Base-by-base conservation (phyloP, 1,140 invertebrate genomes). In the Popillia japonica region DNA sequence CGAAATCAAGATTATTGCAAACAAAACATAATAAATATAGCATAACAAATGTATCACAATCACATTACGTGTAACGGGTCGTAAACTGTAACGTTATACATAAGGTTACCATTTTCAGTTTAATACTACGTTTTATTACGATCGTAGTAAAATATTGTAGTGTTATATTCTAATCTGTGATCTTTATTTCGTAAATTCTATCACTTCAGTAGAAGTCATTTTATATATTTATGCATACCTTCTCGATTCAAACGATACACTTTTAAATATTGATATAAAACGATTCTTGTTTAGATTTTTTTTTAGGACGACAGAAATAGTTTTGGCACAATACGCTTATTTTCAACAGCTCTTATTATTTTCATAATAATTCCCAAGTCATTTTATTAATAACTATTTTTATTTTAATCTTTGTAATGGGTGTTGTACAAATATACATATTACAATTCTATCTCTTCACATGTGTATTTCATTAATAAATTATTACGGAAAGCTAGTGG, bases 241-340 rank as follows among this genome's bases (percentile, higher is more conserved):
- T 3, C 22, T 22, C 22, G 20, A 22, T 68, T 27, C 61, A 68
- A 68, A 34, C 61, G 27, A 68, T 34, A 68, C 9, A 68, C 9
- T 68, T 9, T 68, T 68, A 34, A 34, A 68, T 23, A 68, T 68
- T 68, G 6, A 68, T 68, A 68, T 22, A 68, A 34, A 68, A 27
- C 8, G 27, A 68, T 27, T 27, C 22, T 27, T 14, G 27, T 68
- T 34, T 10, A 22, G 6, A 10, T 48, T 48, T 64, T 64, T 68
- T 27, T 68, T 68, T 68, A 68, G 61, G 27, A 68, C 61, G 22
- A 23, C 61, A 68, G 61, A 68, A 68, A 68, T 68, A 68, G 22
- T 11, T 68, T 68, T 68, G 61, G 61, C 61, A 55, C 6, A 17
- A 55, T 17, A 55, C 7, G 11, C 10, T n/a, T 34, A 34, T 17